These are phyloP conservation scores for Galagoides demidoff DNA, from an alignment of 2,797 vertebrate genomes.

Conservation along the genomic window DNA sequence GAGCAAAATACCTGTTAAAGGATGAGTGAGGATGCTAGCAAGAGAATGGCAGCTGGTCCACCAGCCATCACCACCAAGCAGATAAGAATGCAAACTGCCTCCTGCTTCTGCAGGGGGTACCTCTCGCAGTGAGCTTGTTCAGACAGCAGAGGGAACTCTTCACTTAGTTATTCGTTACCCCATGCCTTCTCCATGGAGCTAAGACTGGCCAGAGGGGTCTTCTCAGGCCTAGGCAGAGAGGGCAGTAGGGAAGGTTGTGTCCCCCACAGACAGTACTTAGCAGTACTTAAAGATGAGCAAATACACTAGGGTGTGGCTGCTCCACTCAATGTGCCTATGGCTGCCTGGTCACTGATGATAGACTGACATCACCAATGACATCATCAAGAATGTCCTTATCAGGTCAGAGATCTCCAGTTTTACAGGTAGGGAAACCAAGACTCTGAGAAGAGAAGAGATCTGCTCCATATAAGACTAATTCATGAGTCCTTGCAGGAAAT, in stretches of 20 bases:
- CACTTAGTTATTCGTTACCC: background rate
- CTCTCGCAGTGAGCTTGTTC: background rate
- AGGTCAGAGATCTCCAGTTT: background rate
- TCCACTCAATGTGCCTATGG: background rate
- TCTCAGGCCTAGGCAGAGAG: background rate
- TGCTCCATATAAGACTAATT: background rate
- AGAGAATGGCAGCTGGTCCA: background rate
- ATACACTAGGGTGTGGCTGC: accelerated
- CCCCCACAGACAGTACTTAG: too few species aligned
- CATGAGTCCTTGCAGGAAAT: background rate
- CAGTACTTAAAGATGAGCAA: background rate
- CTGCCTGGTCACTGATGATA: background rate
- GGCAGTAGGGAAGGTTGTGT: background rate
- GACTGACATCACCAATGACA: background rate
- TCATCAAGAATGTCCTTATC: background rate
- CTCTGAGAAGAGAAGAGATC: background rate
- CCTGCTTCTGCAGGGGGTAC: background rate
- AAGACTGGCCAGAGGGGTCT: background rate
- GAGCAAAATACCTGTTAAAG: background rate
- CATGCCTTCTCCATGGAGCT: background rate
- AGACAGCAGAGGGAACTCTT: constrained; percentile 73
- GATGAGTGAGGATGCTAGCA: background rate
- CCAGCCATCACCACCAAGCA: background rate
- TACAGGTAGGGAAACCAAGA: background rate
- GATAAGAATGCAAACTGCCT: background rate